phyloP scores from a whole-genome alignment of 2,113 vertebrate species.

The Parotia lawesii region DNA sequence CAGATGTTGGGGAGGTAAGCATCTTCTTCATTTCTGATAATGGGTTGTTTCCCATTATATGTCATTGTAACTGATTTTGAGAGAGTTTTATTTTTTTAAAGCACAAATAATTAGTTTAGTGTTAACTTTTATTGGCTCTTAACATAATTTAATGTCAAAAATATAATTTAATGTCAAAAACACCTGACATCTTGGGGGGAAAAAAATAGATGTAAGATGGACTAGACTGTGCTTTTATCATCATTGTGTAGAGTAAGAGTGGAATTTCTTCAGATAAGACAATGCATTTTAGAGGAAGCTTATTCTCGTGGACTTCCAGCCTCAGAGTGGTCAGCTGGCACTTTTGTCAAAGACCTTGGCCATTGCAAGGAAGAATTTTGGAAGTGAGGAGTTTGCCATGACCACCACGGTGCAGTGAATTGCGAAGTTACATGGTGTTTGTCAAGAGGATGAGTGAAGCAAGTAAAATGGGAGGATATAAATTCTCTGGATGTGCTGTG shows the following conservation, averaged over 20 bases:
- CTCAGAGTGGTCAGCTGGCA: not conserved
- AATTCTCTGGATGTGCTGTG: not conserved
- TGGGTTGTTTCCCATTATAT: not conserved
- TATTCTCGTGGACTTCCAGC: not conserved
- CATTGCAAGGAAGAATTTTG: not conserved
- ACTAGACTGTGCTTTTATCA: not conserved
- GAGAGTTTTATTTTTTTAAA: not conserved
- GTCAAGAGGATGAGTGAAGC: not conserved
- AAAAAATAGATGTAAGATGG: too few relatives aligned
- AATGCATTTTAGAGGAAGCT: not conserved
- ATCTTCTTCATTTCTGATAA: not conserved
- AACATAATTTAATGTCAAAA: not conserved
- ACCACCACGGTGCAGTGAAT: not conserved
- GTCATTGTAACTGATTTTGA: not conserved
- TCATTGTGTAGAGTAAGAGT: not conserved
- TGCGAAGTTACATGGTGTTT: not conserved
- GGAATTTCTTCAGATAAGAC: not conserved
- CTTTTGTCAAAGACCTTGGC: not conserved
- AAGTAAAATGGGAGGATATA: not conserved
- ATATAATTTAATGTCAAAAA: not conserved
- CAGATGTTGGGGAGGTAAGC: fast-evolving
- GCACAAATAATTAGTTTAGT: not conserved
- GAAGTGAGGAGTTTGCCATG: not conserved
- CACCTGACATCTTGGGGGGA: fast-evolving
- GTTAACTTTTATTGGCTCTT: not conserved